Evolutionary conservation across 2,888 invertebrate species (phyloP), one percentile per base, ranked within the genome.

Genomic region (Zelleria hepariella): DNA sequence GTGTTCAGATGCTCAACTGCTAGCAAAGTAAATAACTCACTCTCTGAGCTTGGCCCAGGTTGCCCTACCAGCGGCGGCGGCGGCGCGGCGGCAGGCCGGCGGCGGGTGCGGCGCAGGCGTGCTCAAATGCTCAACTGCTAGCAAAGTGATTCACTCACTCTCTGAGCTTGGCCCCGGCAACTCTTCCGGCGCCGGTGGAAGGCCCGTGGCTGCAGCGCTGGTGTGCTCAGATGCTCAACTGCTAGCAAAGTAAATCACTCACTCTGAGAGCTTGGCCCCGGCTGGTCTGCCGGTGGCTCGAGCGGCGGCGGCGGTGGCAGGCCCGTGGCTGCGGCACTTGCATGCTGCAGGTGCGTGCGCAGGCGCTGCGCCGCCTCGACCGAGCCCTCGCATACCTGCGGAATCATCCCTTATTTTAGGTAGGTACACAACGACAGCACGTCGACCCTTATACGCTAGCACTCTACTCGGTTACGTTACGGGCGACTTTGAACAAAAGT

Each of bases 21-120:
- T n/a, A n/a, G n/a, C 10, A 32, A 32, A 2, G 32, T 42, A 15
- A 1, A 15, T 42, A 15, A 42, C 32, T 42, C 32, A 42, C 32
- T 15, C 1, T 42, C 53, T 53, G 7, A 3, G 53, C 23, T 21
- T 10, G 49, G 18, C 18, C 21, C 49, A 7, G 49, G 49, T 7
- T 2, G 20, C n/a, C 25, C 24, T 6, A 10, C 53, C 4, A 7
- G 49, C 18, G 5, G 53, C 24, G 24, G 24, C 15, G 86, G 76
- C 64, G 82, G 87, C 68, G 84, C 59, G 90, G 89, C 61, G 89
- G 86, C 60, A 89, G 78, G 60, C 77, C 75, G n/a, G 90, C 91
- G 53, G 83, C 83, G 61, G 83, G 83, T 10, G 78, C 68, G 56
- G 89, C 86, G 68, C 85, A 80, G 67, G 88, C 80, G 68, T 90